Base-by-base conservation (phyloP, 92 coral and sea anemone species). In the Anthopleura xanthogrammica region DNA sequence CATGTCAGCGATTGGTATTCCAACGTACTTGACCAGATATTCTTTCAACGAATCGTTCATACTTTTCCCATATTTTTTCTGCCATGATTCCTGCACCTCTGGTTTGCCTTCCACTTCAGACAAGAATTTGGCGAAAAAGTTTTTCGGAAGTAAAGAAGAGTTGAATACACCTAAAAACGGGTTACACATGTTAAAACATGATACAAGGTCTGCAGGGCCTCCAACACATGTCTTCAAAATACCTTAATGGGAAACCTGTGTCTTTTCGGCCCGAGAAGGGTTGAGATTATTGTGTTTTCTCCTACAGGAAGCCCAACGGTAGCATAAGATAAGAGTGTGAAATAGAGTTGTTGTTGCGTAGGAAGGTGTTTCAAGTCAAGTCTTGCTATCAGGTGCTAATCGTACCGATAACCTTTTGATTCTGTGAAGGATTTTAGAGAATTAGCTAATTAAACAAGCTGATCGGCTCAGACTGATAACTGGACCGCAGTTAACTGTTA, bases 11-110 rank as follows among this genome's bases (percentile, higher is more conserved):
- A 95, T 78, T 0, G 98, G 89, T 80, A 87, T 90, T 20, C 96
- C 98, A 48, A 95, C 79, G 77, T 83, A 89, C 42, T 90, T 77
- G 50, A 90, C 55, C 20, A 92, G 88, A 78, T 82, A 83, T 80
- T 92, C 98, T 50, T 88, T 89, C 29, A 95, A 79, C 9, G 98
- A 94, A 58, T 92, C 95, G 85, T 92, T 90, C 46, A 95, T 95
- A 41, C 90, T 80, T 83, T 94, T 94, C 2, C 94, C 91, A 20
- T 85, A 79, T 23, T 92, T 81, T 41, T 85, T 41, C 82, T 85
- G 78, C 98, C 98, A 93, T 40, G 83, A 77, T 13, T 78, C 80
- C 39, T 79, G 79, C 56, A 89, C 89, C 64, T 85, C 91, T 52
- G 92, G 72, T 24, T 91, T 76, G 46, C 54, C 46, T 68, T 79